Conservation (phyloP, 2,888 invertebrate species). For the Stratiomys singularior region DNA sequence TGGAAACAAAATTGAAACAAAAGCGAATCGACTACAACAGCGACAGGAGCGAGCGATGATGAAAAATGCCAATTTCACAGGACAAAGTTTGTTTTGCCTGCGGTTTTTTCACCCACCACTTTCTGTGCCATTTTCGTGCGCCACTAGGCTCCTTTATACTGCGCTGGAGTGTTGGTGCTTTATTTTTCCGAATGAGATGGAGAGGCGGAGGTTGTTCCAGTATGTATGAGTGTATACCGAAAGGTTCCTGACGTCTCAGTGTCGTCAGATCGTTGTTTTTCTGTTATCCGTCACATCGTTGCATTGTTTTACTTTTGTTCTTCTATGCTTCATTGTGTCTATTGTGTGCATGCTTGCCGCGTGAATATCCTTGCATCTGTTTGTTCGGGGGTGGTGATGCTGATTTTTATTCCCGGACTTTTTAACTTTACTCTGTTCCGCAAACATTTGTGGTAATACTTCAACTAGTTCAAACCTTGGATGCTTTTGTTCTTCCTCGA, state of each 20-base stretch:
- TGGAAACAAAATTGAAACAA: slow-evolving; percentile 8
- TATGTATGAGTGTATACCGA: slow-evolving; percentile 21
- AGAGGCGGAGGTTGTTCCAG: neutral
- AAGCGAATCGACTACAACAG: slow-evolving; percentile 3
- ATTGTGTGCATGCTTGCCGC: neutral
- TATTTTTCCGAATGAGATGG: neutral
- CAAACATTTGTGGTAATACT: slow-evolving; percentile 3
- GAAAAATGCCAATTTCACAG: slow-evolving; percentile 44
- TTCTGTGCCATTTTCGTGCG: neutral
- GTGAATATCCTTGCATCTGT: neutral
- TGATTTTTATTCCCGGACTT: slow-evolving; percentile 18
- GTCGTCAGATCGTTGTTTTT: slow-evolving; percentile 25
- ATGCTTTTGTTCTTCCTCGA: slow-evolving; percentile 27
- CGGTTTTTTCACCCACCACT: slow-evolving; percentile 25
- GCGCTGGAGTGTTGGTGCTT: slow-evolving; percentile 1
- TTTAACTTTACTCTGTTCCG: slow-evolving; percentile 24
- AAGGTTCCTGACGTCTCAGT: slow-evolving; percentile 5
- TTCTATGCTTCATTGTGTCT: slow-evolving; percentile 20
- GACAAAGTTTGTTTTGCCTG: slow-evolving; percentile 44
- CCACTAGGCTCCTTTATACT: neutral
- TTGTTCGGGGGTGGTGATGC: neutral
- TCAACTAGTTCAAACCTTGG: slow-evolving; percentile 9
- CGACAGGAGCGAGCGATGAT: slow-evolving; percentile 13
- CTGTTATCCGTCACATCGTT: slow-evolving; percentile 40
- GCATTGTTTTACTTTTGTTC: slow-evolving; percentile 15